These are phyloP conservation scores for Lepidocyrtoides sp. DNA, from an alignment of 2,888 invertebrate genomes.

Conservation along the genomic window DNA sequence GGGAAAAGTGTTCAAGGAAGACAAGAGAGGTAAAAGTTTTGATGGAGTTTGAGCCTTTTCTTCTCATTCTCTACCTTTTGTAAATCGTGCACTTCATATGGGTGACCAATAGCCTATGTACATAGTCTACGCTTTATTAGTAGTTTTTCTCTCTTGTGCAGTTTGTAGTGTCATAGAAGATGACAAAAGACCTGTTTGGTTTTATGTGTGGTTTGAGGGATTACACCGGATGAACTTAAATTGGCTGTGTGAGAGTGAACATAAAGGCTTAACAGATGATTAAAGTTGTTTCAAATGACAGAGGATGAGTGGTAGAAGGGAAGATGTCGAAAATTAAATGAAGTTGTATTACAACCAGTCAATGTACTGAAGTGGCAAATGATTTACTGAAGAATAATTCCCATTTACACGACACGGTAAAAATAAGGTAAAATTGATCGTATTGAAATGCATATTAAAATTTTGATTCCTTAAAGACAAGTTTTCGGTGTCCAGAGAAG, in stretches of 20 bases:
- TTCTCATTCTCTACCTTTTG: not conserved
- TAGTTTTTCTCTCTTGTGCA: not conserved
- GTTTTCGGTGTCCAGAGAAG: too few species aligned
- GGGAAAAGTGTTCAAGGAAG: not conserved
- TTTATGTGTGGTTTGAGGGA: conserved; percentile 27
- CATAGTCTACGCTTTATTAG: too few species aligned
- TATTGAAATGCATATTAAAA: too few species aligned
- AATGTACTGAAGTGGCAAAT: not conserved
- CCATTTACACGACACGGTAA: too few species aligned
- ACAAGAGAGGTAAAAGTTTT: not conserved
- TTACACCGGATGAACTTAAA: conserved; percentile 58
- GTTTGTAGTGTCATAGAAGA: not conserved
- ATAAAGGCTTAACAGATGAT: conserved; percentile 37
- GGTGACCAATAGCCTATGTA: too few species aligned
- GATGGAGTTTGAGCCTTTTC: not conserved
- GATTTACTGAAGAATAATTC: too few species aligned
- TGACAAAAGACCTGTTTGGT: conserved; percentile 44
- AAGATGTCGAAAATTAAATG: not conserved
- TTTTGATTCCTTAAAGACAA: too few species aligned
- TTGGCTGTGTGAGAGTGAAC: conserved; percentile 10
- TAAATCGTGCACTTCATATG: not conserved
- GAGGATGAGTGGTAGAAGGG: not conserved
- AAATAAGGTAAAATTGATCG: too few species aligned
- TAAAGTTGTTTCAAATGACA: conserved; percentile 18
- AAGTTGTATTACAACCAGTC: not conserved